Base-by-base conservation (phyloP, 1,140 invertebrate genomes). In the Conopomorpha cramerella region DNA sequence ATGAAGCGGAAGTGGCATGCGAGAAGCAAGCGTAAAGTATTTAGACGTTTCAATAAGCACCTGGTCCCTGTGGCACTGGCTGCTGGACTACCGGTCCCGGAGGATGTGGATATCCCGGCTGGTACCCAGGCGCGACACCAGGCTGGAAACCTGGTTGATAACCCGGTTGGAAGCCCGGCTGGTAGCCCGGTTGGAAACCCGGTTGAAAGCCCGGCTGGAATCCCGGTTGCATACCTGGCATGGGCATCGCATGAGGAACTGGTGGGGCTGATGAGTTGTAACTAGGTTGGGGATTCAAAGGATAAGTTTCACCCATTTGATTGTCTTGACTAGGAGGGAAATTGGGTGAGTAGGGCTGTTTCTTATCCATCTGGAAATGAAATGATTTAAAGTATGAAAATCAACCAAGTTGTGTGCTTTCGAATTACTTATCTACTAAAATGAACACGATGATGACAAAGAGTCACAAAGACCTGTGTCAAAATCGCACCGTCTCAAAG, bases 271-370 rank as follows among this genome's bases (percentile, higher is more conserved):
- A 4, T 23, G 19, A 10, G 19, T 23, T 23, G 4, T 28, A 34
- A 14, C 45, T 42, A 18, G 45, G 51, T 28, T 55, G 53, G 25
- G 63, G 60, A 1, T 55, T 55, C 14, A 65, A 67, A 37, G 65
- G 73, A 0, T 56, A 58, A 7, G 28, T 38, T 42, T 63, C 59
- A 7, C 58, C 51, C 10, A 10, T 4, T 23, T 4, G 19, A 10
- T 23, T 6, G 19, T 67, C 66, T 35, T 70, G 70, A 42, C 50
- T 56, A 15, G 30, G 26, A 8, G 74, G 72, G 34, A 76, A 78
- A 33, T 77, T 77, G 16, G 64, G 72, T 10, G 68, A 57, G 26
- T 73, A 66, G 36, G 65, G 70, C n/a, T 54, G 61, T 41, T 40
- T 45, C 43, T 67, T 66, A 37, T 68, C n/a, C n/a, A n/a, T n/a